Evolutionary conservation across 2,888 invertebrate genomes (phyloP).

Genomic region (Cephus runcator): DNA sequence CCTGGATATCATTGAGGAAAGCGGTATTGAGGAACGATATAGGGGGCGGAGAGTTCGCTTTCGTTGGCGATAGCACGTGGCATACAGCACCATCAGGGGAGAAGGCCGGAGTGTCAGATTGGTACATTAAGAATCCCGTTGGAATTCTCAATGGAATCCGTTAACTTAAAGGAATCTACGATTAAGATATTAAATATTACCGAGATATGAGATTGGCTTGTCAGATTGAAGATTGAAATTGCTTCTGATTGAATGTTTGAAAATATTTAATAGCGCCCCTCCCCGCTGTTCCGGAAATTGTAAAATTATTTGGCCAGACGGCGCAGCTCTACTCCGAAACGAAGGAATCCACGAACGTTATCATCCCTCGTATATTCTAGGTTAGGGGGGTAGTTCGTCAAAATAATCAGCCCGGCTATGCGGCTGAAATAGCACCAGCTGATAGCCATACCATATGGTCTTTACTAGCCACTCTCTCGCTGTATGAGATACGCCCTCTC

Average conservation of each 20-base stretch:
- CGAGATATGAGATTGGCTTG: background rate
- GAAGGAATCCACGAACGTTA: background rate
- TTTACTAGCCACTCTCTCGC: background rate
- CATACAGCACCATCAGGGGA: too few relatives aligned
- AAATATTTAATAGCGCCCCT: background rate
- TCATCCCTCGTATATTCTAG: background rate
- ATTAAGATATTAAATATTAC: background rate
- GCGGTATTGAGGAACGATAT: too few relatives aligned
- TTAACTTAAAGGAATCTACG: background rate
- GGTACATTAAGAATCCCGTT: too few relatives aligned
- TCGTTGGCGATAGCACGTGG: background rate
- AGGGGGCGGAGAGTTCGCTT: background rate
- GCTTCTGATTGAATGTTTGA: background rate
- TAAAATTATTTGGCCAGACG: background rate
- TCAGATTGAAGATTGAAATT: background rate
- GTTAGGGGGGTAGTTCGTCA: background rate
- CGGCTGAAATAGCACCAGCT: background rate
- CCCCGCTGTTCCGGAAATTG: background rate
- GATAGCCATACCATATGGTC: background rate
- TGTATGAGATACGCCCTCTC: background rate
- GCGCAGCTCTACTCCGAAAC: background rate
- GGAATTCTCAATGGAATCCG: background rate
- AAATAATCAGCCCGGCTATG: background rate
- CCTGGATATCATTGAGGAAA: background rate
- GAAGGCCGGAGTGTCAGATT: too few relatives aligned